phyloP scores from a whole-genome alignment of 2,888 invertebrate species.

The Caenorhabditis macrosperma region DNA sequence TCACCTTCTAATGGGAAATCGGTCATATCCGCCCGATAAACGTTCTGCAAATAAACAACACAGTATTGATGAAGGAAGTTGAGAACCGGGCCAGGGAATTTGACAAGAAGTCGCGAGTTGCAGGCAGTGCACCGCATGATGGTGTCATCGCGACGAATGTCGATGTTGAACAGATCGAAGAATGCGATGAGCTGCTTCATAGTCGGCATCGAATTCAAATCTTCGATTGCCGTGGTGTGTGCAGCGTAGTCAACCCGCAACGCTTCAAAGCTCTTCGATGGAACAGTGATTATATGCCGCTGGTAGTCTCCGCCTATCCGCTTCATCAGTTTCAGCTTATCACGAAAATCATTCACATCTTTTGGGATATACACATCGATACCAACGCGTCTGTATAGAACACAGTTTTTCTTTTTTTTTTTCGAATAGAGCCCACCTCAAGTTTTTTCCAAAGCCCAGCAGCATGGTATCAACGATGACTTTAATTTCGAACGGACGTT shows the following conservation, averaged over 20 bases:
- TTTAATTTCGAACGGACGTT: slow-evolving; percentile 50
- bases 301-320: slow-evolving; percentile 13
- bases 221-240: slow-evolving; percentile 10
- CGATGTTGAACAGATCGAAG: slow-evolving; percentile 39
- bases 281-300: slow-evolving; percentile 46
- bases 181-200: slow-evolving; percentile 36
- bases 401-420: no score
- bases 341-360: slow-evolving; percentile 23
- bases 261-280: slow-evolving; percentile 34
- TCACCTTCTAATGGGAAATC: slow-evolving; percentile 46
- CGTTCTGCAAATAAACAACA: slow-evolving; percentile 37
- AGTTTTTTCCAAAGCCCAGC: slow-evolving; percentile 63
- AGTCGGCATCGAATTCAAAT: slow-evolving; percentile 19
- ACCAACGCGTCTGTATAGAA: slow-evolving; percentile 49
- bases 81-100: slow-evolving; percentile 47
- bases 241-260: neutral
- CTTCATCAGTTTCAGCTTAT: slow-evolving; percentile 23
- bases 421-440: slow-evolving; percentile 38
- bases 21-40: slow-evolving; percentile 20
- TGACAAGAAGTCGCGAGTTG: slow-evolving; percentile 38
- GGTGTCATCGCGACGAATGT: slow-evolving; percentile 24
- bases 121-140: slow-evolving; percentile 45
- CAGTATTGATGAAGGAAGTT: slow-evolving; percentile 50
- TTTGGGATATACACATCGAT: slow-evolving; percentile 37
- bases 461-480: slow-evolving; percentile 67